These are phyloP conservation scores for Parapristionchus giblindavisi DNA, from an alignment of 2,888 invertebrate genomes.

Conservation along the genomic window DNA sequence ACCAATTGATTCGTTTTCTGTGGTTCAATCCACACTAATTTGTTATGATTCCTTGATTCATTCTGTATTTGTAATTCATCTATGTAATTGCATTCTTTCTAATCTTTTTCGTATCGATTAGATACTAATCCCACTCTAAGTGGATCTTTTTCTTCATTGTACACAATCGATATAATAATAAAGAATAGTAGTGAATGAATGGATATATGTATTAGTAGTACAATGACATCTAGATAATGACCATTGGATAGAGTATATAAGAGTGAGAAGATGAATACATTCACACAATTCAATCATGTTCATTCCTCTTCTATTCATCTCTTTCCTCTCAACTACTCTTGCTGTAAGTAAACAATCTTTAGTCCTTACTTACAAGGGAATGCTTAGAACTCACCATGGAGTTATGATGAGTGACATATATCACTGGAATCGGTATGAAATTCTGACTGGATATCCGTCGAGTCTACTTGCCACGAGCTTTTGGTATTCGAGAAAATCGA, in stretches of 20 bases:
- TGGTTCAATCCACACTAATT: conserved; percentile 15
- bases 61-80: not conserved
- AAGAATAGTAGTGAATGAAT: not conserved
- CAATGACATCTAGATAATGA: conserved; percentile 21
- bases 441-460: no score
- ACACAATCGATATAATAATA: conserved; percentile 19
- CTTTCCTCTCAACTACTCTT: conserved; percentile 13
- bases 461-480: no score
- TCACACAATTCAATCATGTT: not conserved
- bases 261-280: not conserved
- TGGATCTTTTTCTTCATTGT: conserved; percentile 7
- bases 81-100: not conserved
- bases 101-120: conserved; percentile 1
- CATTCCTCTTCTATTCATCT: conserved; percentile 13
- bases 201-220: not conserved
- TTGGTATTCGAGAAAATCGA: no score
- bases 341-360: not conserved
- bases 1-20: conserved; percentile 17
- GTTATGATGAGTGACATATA: no score
- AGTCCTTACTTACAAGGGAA: no score
- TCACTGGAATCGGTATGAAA: no score
- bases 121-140: no score
- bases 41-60: not conserved
- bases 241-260: conserved; percentile 11
- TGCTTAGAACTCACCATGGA: no score